Conservation (phyloP, 2,113 vertebrate genomes). For the Heterocephalus glaber region DNA sequence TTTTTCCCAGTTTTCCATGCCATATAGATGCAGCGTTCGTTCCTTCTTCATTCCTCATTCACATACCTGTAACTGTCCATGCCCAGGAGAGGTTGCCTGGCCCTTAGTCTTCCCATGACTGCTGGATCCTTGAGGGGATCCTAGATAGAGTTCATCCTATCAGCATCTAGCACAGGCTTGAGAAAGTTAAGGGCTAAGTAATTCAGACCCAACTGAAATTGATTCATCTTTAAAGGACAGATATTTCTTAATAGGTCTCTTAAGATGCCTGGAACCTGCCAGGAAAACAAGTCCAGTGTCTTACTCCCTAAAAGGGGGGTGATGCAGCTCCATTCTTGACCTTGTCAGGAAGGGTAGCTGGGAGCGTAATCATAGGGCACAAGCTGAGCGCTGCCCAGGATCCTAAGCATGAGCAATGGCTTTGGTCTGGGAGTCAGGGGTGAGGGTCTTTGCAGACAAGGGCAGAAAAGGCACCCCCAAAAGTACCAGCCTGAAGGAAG, state of each 20-base stretch:
- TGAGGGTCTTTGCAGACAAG: too few relatives aligned
- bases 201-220: neutral
- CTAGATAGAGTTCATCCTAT: neutral
- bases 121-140: neutral
- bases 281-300: neutral
- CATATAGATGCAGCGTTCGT: too few relatives aligned
- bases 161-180: neutral
- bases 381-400: neutral
- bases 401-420: neutral
- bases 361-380: neutral
- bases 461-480: neutral
- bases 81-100: neutral
- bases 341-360: rapidly evolving
- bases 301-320: neutral
- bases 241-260: neutral
- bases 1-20: neutral
- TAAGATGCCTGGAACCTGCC: neutral
- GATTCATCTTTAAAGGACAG: neutral
- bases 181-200: neutral
- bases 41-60: neutral
- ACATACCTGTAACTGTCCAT: neutral
- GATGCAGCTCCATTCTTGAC: neutral
- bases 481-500: neutral
- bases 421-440: neutral
- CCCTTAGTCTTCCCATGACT: neutral